Evolutionary conservation across 1,140 invertebrate genomes (phyloP).

Genomic region (Berghia stephanieae): DNA sequence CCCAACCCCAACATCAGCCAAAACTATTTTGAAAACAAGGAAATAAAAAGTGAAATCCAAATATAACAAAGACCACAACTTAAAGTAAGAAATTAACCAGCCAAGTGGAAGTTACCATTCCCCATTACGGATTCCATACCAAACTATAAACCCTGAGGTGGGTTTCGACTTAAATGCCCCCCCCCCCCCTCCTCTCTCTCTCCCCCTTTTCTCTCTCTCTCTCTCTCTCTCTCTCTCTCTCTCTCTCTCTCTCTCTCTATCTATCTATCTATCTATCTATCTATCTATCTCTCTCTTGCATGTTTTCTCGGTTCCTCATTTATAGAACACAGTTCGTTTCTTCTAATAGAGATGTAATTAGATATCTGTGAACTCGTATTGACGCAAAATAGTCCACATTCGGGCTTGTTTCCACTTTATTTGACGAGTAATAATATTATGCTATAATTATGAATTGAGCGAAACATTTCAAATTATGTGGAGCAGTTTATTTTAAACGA

Average conservation of each 20-base stretch:
- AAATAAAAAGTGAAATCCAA: too few relatives aligned
- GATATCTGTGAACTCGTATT: background rate
- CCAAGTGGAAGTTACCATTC: too few relatives aligned
- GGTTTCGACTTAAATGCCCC: too few relatives aligned
- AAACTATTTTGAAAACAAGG: too few relatives aligned
- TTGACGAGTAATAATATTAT: background rate
- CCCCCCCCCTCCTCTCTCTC: background rate
- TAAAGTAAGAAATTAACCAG: too few relatives aligned
- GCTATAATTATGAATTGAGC: background rate
- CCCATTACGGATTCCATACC: too few relatives aligned
- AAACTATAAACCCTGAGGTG: too few relatives aligned
- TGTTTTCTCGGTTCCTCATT: background rate
- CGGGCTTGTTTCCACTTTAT: background rate
- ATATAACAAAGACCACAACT: too few relatives aligned
- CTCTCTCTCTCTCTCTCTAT: constrained; percentile 22
- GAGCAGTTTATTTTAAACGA: too few relatives aligned
- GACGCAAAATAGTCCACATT: background rate
- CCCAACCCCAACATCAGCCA: too few relatives aligned
- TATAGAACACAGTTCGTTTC: background rate
- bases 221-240: constrained; percentile 12
- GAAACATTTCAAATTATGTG: too few relatives aligned
- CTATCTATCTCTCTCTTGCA: too few relatives aligned
- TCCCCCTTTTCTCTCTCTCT: background rate
- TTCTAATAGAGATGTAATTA: background rate
- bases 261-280: background rate